Percentiles rank a stretch among this genome's conserved stretches.
These are phyloP conservation scores for Lagopus leucura DNA, from an alignment of 2,113 vertebrate species.

Conservation along the genomic window DNA sequence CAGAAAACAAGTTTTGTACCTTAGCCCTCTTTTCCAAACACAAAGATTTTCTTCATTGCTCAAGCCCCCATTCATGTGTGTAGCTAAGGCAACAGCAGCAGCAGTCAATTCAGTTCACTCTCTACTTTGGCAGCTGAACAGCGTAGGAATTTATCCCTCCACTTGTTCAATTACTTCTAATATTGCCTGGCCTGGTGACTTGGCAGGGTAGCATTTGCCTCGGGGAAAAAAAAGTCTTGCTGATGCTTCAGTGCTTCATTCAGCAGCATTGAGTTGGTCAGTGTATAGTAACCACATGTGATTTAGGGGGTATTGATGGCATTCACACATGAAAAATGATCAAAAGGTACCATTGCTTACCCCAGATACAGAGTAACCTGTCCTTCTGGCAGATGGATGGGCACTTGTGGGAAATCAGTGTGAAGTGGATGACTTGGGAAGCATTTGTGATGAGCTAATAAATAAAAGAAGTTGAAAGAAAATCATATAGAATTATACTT, in stretches of 20 bases:
- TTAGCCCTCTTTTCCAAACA: background rate
- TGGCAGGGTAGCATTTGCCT: conserved; percentile 26
- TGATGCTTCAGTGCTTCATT: background rate
- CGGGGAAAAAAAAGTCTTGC: background rate
- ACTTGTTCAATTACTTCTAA: background rate
- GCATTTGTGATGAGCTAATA: background rate
- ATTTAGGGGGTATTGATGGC: background rate
- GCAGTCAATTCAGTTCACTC: background rate
- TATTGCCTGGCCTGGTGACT: background rate
- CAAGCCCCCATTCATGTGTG: background rate
- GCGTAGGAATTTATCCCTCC: conserved; percentile 22
- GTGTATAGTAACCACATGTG: fast-evolving
- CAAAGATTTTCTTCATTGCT: conserved; percentile 26
- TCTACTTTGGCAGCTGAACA: conserved; percentile 24
- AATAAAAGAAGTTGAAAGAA: background rate
- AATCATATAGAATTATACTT: background rate
- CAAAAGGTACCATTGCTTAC: background rate
- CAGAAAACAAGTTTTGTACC: conserved; percentile 6
- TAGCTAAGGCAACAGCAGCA: background rate
- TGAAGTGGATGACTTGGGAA: background rate
- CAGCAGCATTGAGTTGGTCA: background rate
- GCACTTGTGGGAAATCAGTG: background rate
- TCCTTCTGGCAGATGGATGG: background rate
- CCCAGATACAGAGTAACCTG: background rate
- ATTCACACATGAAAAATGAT: background rate